Evolutionary conservation across 2,113 vertebrate species (phyloP).

Genomic region (Megaceryle torquata): DNA sequence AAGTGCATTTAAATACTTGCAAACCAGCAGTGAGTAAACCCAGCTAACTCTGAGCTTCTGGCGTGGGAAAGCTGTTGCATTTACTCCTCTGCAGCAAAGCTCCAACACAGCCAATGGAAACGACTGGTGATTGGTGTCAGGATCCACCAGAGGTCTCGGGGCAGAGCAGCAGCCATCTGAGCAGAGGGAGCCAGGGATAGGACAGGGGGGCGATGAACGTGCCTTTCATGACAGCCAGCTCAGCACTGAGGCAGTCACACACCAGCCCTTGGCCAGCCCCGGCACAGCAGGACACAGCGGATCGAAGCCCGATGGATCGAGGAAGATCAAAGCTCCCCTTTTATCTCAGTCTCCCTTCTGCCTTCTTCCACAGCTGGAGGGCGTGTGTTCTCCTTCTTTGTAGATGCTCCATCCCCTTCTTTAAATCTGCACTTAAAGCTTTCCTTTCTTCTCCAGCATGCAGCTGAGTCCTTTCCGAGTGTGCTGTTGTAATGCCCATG

Average conservation of each 20-base stretch:
- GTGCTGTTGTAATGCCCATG: conserved; percentile 15
- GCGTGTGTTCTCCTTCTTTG: conserved; percentile 61
- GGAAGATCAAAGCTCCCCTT: conserved; percentile 58
- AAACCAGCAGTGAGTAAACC: not conserved
- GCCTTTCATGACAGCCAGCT: not conserved
- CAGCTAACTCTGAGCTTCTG: not conserved
- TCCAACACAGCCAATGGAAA: not conserved
- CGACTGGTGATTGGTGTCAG: accelerated
- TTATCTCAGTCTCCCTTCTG: conserved; percentile 57
- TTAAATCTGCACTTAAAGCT: conserved; percentile 57
- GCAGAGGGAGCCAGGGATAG: not conserved
- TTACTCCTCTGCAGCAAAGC: not conserved
- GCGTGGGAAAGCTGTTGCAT: not conserved
- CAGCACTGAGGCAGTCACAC: not conserved
- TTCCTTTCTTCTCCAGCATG: conserved; percentile 47
- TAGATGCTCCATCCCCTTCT: conserved; percentile 38
- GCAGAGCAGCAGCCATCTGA: not conserved
- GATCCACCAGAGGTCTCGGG: not conserved
- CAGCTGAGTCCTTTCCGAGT: conserved; percentile 8
- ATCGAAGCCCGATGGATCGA: conserved; percentile 10
- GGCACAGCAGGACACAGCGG: not conserved
- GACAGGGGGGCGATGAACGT: not conserved
- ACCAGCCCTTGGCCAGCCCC: not conserved
- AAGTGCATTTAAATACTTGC: not conserved
- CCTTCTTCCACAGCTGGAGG: conserved; percentile 64